These are phyloP conservation scores for Platerodrilus igneus DNA, from an alignment of 2,888 invertebrate genomes.

Conservation along the genomic window DNA sequence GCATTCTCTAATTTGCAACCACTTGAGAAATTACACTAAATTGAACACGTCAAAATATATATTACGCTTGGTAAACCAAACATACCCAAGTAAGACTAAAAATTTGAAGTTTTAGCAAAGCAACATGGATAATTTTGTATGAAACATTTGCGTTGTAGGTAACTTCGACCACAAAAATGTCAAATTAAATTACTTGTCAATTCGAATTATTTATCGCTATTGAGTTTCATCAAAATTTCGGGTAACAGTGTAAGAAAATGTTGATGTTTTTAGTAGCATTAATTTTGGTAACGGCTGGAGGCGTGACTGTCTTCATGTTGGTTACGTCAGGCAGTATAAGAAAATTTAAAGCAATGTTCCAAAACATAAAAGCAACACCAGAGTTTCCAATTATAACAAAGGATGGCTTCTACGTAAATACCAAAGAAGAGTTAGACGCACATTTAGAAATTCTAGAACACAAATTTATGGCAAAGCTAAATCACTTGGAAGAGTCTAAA, in stretches of 20 bases:
- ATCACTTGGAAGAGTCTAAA: conserved; percentile 35
- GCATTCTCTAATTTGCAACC: too few relatives aligned
- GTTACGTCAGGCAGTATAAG: conserved; percentile 34
- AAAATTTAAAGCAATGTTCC: conserved; percentile 33
- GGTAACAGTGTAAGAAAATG: conserved; percentile 9
- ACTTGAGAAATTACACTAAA: too few relatives aligned
- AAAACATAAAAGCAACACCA: too few relatives aligned
- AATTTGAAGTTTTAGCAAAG: too few relatives aligned
- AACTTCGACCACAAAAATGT: neutral
- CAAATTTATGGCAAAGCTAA: conserved; percentile 37
- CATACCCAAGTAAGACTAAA: too few relatives aligned
- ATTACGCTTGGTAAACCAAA: too few relatives aligned
- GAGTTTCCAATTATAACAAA: conserved; percentile 30
- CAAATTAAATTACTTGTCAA: conserved; percentile 2
- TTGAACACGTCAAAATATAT: too few relatives aligned
- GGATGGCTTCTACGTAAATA: conserved; percentile 31
- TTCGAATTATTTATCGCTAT: conserved; percentile 5
- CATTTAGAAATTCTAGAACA: conserved; percentile 37
- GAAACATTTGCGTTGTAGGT: neutral
- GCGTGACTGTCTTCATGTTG: conserved; percentile 36
- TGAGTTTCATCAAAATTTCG: conserved; percentile 3
- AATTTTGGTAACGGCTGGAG: conserved; percentile 33
- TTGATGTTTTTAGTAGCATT: conserved; percentile 30
- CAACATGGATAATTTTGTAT: neutral
- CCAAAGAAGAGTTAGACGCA: conserved; percentile 39